Evolutionary conservation across 2,888 invertebrate genomes (phyloP).

Genomic region (Conistra vaccinii): DNA sequence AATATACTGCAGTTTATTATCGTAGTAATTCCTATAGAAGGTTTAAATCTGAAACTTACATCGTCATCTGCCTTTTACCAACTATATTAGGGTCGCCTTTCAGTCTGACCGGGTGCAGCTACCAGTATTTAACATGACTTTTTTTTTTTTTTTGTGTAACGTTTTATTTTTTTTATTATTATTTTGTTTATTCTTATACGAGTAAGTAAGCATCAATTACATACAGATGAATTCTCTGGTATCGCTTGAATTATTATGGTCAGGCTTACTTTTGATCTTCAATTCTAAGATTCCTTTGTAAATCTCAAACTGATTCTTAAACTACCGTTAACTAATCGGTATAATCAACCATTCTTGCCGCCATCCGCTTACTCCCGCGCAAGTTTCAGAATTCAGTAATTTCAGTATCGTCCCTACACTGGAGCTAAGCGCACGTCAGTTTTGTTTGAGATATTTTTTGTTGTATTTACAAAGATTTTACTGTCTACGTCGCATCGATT

Average conservation of each 20-base stretch:
- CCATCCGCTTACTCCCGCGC: conserved; percentile 72
- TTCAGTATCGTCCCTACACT: conserved; percentile 73
- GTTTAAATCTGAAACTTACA: neutral
- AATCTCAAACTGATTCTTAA: conserved; percentile 9
- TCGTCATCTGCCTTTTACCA: neutral
- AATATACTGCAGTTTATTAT: no score
- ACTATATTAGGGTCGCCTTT: neutral
- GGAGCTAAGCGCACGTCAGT: conserved; percentile 61
- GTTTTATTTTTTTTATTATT: no score
- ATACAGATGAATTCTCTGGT: neutral
- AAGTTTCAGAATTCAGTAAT: conserved; percentile 70
- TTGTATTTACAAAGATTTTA: conserved; percentile 30
- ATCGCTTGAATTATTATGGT: no score
- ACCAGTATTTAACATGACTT: no score
- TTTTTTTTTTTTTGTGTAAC: no score
- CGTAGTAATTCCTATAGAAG: neutral
- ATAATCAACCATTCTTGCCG: conserved; percentile 59
- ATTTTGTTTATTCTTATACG: no score
- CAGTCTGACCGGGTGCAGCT: neutral
- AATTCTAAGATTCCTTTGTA: neutral
- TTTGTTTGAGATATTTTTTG: conserved; percentile 18
- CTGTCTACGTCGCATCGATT: conserved; percentile 38
- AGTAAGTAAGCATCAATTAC: no score
- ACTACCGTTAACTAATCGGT: conserved; percentile 52
- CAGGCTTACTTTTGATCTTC: neutral